A percentile compares a stretch with the other conserved stretches of the same genome.
Conservation (phyloP, 2,888 invertebrate genomes). For the Campoletis raptor region DNA sequence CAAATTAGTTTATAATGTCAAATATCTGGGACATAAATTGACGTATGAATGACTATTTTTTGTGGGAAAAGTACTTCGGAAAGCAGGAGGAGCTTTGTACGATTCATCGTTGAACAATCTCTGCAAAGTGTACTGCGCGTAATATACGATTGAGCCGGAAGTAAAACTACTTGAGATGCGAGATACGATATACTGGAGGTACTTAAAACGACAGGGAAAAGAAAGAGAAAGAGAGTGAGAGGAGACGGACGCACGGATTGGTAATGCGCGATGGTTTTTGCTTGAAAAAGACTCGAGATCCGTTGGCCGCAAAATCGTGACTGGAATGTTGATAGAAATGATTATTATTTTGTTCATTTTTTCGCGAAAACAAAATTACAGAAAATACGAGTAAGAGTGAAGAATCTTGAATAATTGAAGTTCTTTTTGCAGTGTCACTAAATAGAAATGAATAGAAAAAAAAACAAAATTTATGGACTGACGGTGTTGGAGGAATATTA, state of each 20-base stretch:
- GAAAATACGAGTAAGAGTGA: slow-evolving; percentile 27
- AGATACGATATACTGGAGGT: slow-evolving; percentile 68
- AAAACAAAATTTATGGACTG: background rate
- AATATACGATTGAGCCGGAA: slow-evolving; percentile 75
- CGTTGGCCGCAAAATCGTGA: slow-evolving; percentile 73
- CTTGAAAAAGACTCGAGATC: slow-evolving; percentile 38
- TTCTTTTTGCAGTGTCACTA: background rate
- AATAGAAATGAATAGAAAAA: background rate
- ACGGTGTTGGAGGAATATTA: background rate
- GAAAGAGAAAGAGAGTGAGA: background rate
- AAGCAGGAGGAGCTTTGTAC: slow-evolving; percentile 4
- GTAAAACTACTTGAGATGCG: slow-evolving; percentile 78
- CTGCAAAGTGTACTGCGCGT: slow-evolving; percentile 54
- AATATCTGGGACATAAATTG: background rate
- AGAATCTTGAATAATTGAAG: slow-evolving; percentile 1
- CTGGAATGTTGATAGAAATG: slow-evolving; percentile 69
- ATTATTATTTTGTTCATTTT: slow-evolving; percentile 12
- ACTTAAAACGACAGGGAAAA: slow-evolving; percentile 27
- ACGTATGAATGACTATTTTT: background rate
- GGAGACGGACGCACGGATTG: slow-evolving; percentile 24
- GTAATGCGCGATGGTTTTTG: slow-evolving; percentile 18
- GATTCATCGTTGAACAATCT: slow-evolving; percentile 55
- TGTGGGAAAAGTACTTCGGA: background rate
- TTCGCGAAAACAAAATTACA: slow-evolving; percentile 7
- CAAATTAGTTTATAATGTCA: background rate